A percentile compares a stretch with the other conserved stretches of the same genome.
Conservation (phyloP, 2,113 vertebrate species). For the Synchiropus splendidus region DNA sequence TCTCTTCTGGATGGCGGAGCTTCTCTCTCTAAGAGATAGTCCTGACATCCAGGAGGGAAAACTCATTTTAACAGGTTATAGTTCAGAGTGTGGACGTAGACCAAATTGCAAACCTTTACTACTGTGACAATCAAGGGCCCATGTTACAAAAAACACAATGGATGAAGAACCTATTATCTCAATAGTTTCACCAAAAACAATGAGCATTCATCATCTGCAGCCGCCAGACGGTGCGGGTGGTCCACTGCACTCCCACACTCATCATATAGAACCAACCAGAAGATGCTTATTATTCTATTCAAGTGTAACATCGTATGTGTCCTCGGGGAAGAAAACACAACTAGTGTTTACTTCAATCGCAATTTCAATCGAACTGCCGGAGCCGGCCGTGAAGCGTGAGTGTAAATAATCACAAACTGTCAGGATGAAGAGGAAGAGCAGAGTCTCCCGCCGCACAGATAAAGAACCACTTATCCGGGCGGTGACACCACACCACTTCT, state of each 20-base stretch:
- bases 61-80: no score
- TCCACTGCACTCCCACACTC: constrained; percentile 4
- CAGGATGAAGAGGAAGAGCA: constrained; percentile 28
- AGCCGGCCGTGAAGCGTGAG: constrained; percentile 25
- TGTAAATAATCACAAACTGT: constrained; percentile 38
- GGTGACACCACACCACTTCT: not conserved
- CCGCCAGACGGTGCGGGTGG: no score
- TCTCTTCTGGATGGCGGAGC: no score
- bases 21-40: no score
- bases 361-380: constrained; percentile 14
- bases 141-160: no score
- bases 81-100: no score
- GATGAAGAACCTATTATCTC: no score
- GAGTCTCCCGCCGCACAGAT: constrained; percentile 23
- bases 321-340: constrained; percentile 6
- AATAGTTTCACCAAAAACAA: no score
- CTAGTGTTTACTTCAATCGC: constrained; percentile 17
- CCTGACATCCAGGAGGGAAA: no score
- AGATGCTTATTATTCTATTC: constrained; percentile 25
- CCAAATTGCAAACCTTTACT: no score
- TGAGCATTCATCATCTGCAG: no score
- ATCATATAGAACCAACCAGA: constrained; percentile 1
- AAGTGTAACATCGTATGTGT: not conserved
- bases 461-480: constrained; percentile 6
- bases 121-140: no score